Conservation (phyloP, 2,797 vertebrate genomes). For the Florisuga fusca region DNA sequence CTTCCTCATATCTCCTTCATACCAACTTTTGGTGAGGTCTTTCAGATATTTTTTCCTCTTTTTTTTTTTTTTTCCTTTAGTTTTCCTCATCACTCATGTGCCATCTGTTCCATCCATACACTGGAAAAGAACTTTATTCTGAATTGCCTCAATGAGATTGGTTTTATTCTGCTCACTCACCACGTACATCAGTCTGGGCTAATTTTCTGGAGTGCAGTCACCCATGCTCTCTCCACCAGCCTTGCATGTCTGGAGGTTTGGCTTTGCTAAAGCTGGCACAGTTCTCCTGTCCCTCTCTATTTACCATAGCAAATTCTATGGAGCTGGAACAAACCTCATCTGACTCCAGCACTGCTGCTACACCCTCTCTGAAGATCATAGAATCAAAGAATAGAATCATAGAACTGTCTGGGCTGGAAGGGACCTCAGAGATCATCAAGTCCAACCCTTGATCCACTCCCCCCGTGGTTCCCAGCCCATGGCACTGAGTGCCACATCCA, state of each 20-base stretch:
- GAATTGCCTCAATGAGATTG: neutral
- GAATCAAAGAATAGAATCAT: too few species aligned
- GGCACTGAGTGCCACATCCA: too few species aligned
- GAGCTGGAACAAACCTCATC: neutral
- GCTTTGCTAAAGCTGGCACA: neutral
- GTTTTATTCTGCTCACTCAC: slow-evolving; percentile 15
- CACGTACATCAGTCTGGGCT: neutral
- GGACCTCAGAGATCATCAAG: too few species aligned
- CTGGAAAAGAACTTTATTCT: neutral
- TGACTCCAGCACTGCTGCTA: neutral
- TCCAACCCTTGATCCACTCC: too few species aligned
- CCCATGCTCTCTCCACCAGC: neutral
- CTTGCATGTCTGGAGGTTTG: neutral
- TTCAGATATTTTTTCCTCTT: neutral
- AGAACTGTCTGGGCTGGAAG: too few species aligned
- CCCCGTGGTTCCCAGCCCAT: too few species aligned
- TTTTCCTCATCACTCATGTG: neutral
- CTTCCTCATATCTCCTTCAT: neutral
- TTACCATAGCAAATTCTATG: neutral
- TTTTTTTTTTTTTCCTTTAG: neutral
- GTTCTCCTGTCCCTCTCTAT: neutral
- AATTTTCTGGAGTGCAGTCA: neutral
- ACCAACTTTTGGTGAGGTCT: neutral
- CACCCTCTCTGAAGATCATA: neutral
- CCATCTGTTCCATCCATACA: neutral